phyloP scores from a whole-genome alignment of 2,113 vertebrate species.

The Mesocricetus auratus region DNA sequence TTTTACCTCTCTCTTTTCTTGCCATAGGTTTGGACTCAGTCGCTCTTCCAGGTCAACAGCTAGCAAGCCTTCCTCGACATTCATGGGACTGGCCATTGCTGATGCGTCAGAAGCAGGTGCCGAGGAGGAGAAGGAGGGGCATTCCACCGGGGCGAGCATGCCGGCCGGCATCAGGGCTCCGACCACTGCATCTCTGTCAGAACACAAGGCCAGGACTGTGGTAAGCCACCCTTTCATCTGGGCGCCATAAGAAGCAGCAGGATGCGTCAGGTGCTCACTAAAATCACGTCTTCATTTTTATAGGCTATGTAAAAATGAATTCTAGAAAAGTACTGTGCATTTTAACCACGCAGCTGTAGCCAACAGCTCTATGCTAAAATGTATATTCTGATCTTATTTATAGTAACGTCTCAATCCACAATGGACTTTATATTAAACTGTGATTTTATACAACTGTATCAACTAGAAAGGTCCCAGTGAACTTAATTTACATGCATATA shows the following conservation, averaged over 20 bases:
- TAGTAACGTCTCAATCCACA: neutral
- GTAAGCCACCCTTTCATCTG: neutral
- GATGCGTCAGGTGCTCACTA: too few species aligned
- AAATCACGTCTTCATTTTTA: neutral
- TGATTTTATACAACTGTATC: neutral
- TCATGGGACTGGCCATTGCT: constrained; percentile 90
- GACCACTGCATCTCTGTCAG: constrained; percentile 94
- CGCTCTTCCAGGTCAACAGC: constrained; percentile 91
- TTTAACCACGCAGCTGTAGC: neutral
- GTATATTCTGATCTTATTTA: neutral
- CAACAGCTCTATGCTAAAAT: neutral
- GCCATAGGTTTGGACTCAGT: constrained; percentile 96
- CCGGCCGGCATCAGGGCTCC: constrained; percentile 97
- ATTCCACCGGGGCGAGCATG: constrained; percentile 97
- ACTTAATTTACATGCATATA: neutral
- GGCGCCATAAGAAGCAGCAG: rapidly evolving
- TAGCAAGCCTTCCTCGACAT: constrained; percentile 90
- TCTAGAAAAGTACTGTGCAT: neutral
- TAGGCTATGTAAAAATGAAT: neutral
- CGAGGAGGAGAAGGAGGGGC: constrained; percentile 93
- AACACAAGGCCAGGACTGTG: neutral
- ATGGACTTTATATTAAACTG: neutral
- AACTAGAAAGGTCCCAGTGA: neutral
- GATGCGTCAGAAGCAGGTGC: constrained; percentile 91
- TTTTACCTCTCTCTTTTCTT: constrained; percentile 96